Conservation (phyloP, 1,140 invertebrate genomes). For the Brachionus koreanus region DNA sequence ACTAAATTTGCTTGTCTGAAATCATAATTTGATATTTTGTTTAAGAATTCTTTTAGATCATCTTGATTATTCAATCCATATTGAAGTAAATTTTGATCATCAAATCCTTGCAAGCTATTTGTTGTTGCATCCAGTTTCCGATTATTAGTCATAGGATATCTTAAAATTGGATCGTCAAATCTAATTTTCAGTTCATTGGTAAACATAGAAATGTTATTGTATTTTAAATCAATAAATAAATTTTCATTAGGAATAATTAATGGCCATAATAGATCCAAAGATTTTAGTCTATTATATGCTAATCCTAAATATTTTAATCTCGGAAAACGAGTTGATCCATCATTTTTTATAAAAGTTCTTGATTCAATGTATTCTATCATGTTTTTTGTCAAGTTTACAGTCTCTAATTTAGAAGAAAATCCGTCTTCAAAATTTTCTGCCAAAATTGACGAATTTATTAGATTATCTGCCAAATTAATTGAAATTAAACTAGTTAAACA, state of each 20-base stretch:
- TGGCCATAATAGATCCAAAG: constrained; percentile 27
- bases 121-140: constrained; percentile 5
- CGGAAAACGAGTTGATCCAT: constrained; percentile 11
- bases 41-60: constrained; percentile 10
- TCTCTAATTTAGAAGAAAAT: not conserved
- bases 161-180: not conserved
- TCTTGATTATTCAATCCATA: not conserved
- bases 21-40: constrained; percentile 37
- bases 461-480: constrained; percentile 18
- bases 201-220: not conserved
- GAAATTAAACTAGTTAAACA: not conserved
- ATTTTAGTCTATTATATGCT: not conserved
- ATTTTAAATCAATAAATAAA: constrained; percentile 21
- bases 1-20: constrained; percentile 25
- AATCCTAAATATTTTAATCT: constrained; percentile 20
- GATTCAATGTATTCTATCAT: not conserved
- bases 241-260: not conserved
- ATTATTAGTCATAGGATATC: not conserved
- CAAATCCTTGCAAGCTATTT: constrained; percentile 22
- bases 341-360: not conserved
- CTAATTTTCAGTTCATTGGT: not conserved
- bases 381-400: constrained; percentile 26
- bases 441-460: not conserved
- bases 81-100: constrained; percentile 30
- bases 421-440: constrained; percentile 1